Conservation (phyloP, 2,888 invertebrate species). For the Autographa pulchrina region DNA sequence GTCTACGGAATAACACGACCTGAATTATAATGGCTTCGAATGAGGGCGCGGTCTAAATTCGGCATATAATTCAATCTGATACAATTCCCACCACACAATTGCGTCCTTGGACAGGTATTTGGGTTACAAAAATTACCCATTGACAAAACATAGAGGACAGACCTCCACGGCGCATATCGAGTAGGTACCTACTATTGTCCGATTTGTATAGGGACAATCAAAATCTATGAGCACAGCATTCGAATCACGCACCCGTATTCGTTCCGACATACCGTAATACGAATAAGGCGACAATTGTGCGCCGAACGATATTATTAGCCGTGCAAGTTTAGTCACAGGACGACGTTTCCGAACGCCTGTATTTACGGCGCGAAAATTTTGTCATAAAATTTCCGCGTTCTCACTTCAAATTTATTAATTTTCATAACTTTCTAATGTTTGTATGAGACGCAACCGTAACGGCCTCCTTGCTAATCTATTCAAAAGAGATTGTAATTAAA, state of each 20-base stretch:
- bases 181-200: constrained; percentile 75
- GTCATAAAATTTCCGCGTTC: constrained; percentile 60
- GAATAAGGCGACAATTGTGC: constrained; percentile 82
- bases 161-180: constrained; percentile 77
- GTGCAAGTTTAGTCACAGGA: constrained; percentile 77
- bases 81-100: constrained; percentile 74
- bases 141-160: constrained; percentile 74
- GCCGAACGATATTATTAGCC: constrained; percentile 78
- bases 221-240: constrained; percentile 77
- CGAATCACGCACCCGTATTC: constrained; percentile 85
- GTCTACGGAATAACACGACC: constrained; percentile 37
- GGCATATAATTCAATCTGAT: constrained; percentile 51
- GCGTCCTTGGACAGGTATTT: constrained; percentile 84
- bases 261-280: constrained; percentile 88
- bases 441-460: constrained; percentile 63
- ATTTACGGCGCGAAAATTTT: constrained; percentile 56
- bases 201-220: constrained; percentile 78
- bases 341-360: constrained; percentile 68
- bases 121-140: constrained; percentile 83
- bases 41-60: constrained; percentile 58
- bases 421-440: constrained; percentile 74
- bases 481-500: constrained; percentile 75
- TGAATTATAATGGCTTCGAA: constrained; percentile 53
- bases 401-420: constrained; percentile 55
- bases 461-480: constrained; percentile 65